Evolutionary conservation across 2,888 invertebrate species (phyloP).

Genomic region (Hesperia comma): DNA sequence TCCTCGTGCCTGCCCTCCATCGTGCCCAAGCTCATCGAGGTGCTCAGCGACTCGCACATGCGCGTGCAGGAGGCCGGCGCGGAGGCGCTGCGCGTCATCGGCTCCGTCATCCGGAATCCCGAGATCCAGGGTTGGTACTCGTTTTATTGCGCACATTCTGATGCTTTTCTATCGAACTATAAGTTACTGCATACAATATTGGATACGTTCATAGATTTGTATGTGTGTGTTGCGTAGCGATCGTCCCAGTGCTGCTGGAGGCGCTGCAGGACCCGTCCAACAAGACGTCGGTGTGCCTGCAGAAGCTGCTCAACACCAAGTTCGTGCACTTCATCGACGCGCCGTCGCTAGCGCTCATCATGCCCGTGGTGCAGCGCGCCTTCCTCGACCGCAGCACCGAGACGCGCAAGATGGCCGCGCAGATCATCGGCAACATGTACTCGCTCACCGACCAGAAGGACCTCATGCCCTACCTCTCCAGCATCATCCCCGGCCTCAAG

Average conservation of each 20-base stretch:
- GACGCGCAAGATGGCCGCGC: conserved; percentile 99
- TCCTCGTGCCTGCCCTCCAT: conserved; percentile 99
- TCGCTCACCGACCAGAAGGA: conserved; percentile 99
- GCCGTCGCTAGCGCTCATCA: conserved; percentile 98
- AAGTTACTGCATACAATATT: no score
- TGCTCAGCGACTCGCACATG: conserved; percentile 98
- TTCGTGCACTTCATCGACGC: conserved; percentile 99
- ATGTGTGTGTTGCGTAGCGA: conserved; percentile 83
- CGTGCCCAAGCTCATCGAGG: conserved; percentile 98
- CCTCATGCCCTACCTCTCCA: conserved; percentile 96
- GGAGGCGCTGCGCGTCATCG: conserved; percentile 97
- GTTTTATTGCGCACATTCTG: neutral
- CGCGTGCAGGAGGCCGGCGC: conserved; percentile 98
- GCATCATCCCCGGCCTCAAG: conserved; percentile 98
- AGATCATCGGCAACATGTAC: conserved; percentile 99
- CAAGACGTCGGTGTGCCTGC: conserved; percentile 96
- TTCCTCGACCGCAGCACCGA: conserved; percentile 99
- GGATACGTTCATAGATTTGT: no score
- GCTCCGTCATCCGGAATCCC: conserved; percentile 98
- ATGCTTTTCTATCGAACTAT: no score
- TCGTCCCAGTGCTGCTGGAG: conserved; percentile 92
- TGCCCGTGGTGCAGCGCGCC: conserved; percentile 99
- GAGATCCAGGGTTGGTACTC: conserved; percentile 91
- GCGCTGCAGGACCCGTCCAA: conserved; percentile 98
- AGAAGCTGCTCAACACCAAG: conserved; percentile 96